A percentile compares a stretch with the other conserved stretches of the same genome.
phyloP scores from a whole-genome alignment of 2,888 invertebrate genomes.

The Nephrotoma appendiculata region DNA sequence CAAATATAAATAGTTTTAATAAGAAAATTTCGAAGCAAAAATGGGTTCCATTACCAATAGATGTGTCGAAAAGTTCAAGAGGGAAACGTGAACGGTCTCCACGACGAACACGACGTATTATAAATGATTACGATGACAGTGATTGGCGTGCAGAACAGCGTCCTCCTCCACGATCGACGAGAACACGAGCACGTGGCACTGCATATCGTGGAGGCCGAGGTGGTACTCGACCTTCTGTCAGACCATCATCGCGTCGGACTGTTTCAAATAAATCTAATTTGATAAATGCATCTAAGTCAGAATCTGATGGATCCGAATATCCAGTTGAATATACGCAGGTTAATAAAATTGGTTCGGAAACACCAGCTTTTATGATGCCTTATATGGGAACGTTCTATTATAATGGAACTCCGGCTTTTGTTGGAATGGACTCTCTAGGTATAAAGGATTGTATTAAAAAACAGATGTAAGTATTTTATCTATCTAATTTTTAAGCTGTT shows the following conservation, averaged over 20 bases:
- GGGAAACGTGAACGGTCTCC: slow-evolving; percentile 43
- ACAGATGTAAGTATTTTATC: slow-evolving; percentile 61
- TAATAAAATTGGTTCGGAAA: slow-evolving; percentile 7
- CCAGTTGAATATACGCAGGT: slow-evolving; percentile 34
- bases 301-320: slow-evolving; percentile 34
- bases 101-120: not conserved
- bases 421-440: slow-evolving; percentile 36
- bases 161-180: slow-evolving; percentile 23
- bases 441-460: slow-evolving; percentile 75
- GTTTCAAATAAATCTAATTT: slow-evolving; percentile 15
- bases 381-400: slow-evolving; percentile 33
- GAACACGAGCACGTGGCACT: slow-evolving; percentile 27
- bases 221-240: slow-evolving; percentile 31
- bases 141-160: slow-evolving; percentile 27
- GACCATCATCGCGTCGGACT: slow-evolving; percentile 29
- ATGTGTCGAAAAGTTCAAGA: slow-evolving; percentile 51
- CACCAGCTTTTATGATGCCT: slow-evolving; percentile 20
- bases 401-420: slow-evolving; percentile 26
- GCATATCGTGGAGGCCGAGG: slow-evolving; percentile 32
- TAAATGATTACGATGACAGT: slow-evolving; percentile 25
- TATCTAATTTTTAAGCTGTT: not conserved
- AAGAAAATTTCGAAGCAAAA: slow-evolving; percentile 47
- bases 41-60: slow-evolving; percentile 86
- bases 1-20: slow-evolving; percentile 16
- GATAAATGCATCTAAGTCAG: slow-evolving; percentile 6